Conservation (phyloP, 1,140 invertebrate genomes). For the Zaprionus gabonicus region DNA sequence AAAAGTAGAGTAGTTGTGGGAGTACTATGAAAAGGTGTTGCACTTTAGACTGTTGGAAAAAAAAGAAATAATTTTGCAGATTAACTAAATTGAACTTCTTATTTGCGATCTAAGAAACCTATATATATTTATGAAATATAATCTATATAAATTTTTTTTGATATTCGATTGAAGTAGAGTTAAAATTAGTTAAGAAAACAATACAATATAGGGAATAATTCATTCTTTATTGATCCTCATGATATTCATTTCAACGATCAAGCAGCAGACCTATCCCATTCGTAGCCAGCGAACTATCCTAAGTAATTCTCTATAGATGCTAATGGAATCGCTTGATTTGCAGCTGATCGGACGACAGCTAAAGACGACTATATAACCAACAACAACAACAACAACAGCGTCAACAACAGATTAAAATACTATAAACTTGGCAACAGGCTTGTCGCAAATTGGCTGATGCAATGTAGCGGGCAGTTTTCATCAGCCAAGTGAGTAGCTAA, state of each 20-base stretch:
- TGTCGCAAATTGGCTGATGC: conserved; percentile 75
- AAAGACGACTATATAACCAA: conserved; percentile 38
- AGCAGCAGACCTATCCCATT: neutral
- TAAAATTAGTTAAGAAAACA: too few relatives aligned
- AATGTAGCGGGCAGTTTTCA: conserved; percentile 72
- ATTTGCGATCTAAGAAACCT: too few relatives aligned
- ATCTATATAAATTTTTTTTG: too few relatives aligned
- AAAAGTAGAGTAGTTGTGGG: neutral
- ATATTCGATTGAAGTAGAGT: too few relatives aligned
- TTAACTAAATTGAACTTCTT: too few relatives aligned
- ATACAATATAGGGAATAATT: too few relatives aligned
- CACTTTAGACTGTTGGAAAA: neutral
- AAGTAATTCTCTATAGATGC: neutral
- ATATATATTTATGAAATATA: too few relatives aligned
- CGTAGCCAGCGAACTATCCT: neutral
- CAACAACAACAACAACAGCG: conserved; percentile 24
- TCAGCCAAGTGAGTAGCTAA: conserved; percentile 15
- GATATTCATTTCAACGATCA: neutral
- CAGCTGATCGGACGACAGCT: conserved; percentile 26
- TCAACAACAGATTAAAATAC: conserved; percentile 54
- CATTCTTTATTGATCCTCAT: too few relatives aligned
- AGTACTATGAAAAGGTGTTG: neutral
- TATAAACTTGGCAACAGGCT: conserved; percentile 58
- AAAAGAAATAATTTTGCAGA: neutral
- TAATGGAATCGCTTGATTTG: neutral